Evolutionary conservation across 2,113 vertebrate species (phyloP).

Genomic region (Helogale parvula): DNA sequence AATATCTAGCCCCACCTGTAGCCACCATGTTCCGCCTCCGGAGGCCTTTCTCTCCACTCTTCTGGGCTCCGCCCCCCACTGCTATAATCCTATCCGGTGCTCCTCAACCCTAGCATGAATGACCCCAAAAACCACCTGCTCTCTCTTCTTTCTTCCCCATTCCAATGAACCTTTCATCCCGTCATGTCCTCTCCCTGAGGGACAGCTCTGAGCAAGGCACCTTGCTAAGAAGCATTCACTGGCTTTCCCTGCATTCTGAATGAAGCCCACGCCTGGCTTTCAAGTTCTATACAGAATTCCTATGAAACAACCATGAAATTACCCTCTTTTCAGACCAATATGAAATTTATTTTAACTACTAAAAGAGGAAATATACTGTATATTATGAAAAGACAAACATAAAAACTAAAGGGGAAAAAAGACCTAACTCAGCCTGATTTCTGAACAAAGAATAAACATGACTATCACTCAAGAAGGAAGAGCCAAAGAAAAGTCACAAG

Average conservation of each 20-base stretch:
- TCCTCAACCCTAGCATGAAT: not conserved
- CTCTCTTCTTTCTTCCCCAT: not conserved
- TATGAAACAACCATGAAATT: not conserved
- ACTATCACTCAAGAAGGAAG: slow-evolving; percentile 15
- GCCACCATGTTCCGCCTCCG: not conserved
- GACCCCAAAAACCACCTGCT: not conserved
- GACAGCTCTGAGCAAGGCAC: not conserved
- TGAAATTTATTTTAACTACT: slow-evolving; percentile 26
- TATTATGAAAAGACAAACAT: not conserved
- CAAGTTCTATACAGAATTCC: not conserved
- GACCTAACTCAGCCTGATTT: not conserved
- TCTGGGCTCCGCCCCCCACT: not conserved
- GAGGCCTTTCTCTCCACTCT: not conserved
- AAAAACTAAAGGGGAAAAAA: not conserved
- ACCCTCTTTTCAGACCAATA: not conserved
- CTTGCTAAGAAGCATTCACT: not conserved
- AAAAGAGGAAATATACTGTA: not conserved
- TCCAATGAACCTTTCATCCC: not conserved
- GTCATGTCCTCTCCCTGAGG: not conserved
- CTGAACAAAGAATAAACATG: slow-evolving; percentile 28
- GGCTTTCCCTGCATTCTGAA: not conserved
- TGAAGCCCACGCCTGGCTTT: not conserved
- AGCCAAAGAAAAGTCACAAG: not conserved
- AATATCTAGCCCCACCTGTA: not conserved
- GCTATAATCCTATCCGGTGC: not conserved